Base-by-base conservation (phyloP, 2,797 vertebrate genomes). In the Caiman crocodilus region DNA sequence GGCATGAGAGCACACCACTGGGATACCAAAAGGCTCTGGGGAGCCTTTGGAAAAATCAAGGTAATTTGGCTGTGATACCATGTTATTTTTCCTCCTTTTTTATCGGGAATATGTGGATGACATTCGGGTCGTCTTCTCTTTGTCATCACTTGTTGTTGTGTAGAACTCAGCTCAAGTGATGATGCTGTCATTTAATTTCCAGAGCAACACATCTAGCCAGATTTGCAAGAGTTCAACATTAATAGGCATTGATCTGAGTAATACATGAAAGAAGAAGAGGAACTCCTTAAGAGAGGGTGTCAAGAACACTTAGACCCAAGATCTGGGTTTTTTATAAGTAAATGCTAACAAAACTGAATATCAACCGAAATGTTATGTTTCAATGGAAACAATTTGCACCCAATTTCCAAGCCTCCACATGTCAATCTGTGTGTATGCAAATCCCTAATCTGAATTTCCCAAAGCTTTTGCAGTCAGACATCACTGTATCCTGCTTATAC, bases 381-480 rank as follows among this genome's bases (percentile, higher is more conserved):
- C 94, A 50, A 1, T 81, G 77, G 14, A 82, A 93, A 11, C 89
- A 95, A 76, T 84, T 89, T 65, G 20, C 93, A 71, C 85, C 77
- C 87, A 9, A 7, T 28, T 75, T 77, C 64, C 17, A 18, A 76
- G 14, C 7, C 87, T 63, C 92, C 95, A 81, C 93, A 90, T 94
- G 32, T 71, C 90, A 32, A 25, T 55, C 79, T 50, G 84, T 82
- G 74, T 1, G 0, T 81, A 78, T 58, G 77, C 91, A 85, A 87
- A 90, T 69, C 82, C 77, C 83, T 82, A 67, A 28, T 63, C 50
- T 88, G 13, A 58, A 65, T 65, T 28, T 0, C 42, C 32, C 4
- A 0, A 28, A 17, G 63, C 9, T 4, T 92, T 95, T 96, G 93
- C 85, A 94, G 32, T 84, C 95, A 96, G 87, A 92, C 95, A 93